Percentiles rank a stretch among this genome's conserved stretches.
These are phyloP conservation scores for Drosophila ananassae DNA, from an alignment of 1,140 invertebrate genomes.

Conservation along the genomic window DNA sequence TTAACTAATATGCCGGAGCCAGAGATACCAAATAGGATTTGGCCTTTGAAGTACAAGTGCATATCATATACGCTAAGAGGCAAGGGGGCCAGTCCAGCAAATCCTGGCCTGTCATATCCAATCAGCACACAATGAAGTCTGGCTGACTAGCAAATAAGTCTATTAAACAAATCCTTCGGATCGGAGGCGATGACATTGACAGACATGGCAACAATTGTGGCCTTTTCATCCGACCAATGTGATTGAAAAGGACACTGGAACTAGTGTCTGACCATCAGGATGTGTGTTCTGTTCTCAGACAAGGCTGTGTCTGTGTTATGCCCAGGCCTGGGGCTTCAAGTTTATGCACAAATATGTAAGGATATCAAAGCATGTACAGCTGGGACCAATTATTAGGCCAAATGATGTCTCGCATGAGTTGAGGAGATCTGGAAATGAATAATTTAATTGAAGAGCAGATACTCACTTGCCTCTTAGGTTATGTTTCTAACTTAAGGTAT, in stretches of 20 bases:
- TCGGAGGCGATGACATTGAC: background rate
- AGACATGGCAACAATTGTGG: constrained; percentile 39
- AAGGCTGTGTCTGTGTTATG: constrained; percentile 25
- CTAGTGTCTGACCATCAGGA: constrained; percentile 15
- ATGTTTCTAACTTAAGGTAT: too few species aligned
- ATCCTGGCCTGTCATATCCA: constrained; percentile 67
- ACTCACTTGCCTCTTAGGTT: background rate
- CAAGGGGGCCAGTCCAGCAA: constrained; percentile 22
- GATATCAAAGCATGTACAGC: constrained; percentile 12
- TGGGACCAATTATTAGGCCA: background rate
- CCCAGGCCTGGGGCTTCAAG: background rate
- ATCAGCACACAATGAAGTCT: constrained; percentile 54
- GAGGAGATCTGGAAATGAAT: background rate
- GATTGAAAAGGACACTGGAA: constrained; percentile 35
- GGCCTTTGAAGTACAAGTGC: constrained; percentile 21
- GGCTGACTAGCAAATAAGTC: constrained; percentile 44
- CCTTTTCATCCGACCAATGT: constrained; percentile 12
- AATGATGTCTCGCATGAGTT: background rate
- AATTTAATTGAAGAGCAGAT: background rate
- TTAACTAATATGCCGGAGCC: constrained; percentile 21
- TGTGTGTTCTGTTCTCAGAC: constrained; percentile 29
- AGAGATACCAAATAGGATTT: constrained; percentile 16
- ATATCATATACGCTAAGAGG: constrained; percentile 11
- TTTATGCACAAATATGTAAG: background rate
- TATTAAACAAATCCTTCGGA: constrained; percentile 55